Evolutionary conservation across 2,888 invertebrate genomes (phyloP).

Genomic region (Eupithecia subumbrata): DNA sequence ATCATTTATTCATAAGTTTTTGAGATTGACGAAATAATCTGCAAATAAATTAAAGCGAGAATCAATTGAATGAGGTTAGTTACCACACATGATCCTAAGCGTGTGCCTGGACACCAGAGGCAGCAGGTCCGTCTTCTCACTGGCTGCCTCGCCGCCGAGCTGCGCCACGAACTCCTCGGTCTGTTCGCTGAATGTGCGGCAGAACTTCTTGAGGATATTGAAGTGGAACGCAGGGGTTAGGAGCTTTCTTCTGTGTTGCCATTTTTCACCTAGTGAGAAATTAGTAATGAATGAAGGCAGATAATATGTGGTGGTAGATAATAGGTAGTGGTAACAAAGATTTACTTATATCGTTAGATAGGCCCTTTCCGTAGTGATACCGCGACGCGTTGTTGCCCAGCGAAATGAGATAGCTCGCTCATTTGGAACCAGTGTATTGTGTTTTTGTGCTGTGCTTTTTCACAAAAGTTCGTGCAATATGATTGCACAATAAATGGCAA

Average conservation of each 20-base stretch:
- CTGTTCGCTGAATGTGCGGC: conserved; percentile 62
- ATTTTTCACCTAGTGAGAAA: conserved; percentile 61
- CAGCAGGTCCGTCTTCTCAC: conserved; percentile 66
- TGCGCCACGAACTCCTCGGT: conserved; percentile 52
- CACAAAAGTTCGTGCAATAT: no score
- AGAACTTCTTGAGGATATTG: conserved; percentile 67
- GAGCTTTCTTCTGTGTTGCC: conserved; percentile 71
- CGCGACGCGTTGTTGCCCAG: no score
- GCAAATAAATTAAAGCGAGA: not conserved
- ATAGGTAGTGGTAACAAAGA: no score
- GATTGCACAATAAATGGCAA: no score
- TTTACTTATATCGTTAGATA: no score
- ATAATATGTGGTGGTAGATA: not conserved
- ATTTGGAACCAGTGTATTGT: no score
- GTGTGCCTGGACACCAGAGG: conserved; percentile 71
- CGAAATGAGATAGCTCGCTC: no score
- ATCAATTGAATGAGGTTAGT: not conserved
- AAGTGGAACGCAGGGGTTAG: conserved; percentile 79
- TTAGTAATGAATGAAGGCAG: not conserved
- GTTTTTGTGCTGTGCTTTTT: no score
- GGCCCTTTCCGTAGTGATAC: no score
- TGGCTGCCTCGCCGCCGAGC: conserved; percentile 41
- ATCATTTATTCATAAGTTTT: not conserved
- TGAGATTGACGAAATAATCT: not conserved
- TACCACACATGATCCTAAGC: conserved; percentile 55